phyloP scores from a whole-genome alignment of 2,797 vertebrate genomes.

The Podargus strigoides region DNA sequence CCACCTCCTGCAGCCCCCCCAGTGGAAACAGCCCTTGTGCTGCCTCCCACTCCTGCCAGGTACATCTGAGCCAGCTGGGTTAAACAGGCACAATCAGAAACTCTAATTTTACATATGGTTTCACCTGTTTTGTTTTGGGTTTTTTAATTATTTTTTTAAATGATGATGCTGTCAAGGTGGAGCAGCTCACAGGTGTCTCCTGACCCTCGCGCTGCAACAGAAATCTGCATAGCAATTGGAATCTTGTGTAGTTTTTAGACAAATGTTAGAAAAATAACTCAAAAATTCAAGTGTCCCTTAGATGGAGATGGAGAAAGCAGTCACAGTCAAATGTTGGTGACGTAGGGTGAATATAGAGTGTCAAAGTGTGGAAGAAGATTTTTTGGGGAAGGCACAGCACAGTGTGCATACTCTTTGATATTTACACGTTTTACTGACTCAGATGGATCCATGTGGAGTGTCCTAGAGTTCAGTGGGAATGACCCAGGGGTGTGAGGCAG shows the following conservation, averaged over 20 bases:
- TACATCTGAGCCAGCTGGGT: neutral
- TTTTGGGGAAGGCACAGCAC: neutral
- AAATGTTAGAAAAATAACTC: neutral
- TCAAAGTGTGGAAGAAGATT: neutral
- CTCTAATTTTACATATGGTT: neutral
- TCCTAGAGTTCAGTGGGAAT: neutral
- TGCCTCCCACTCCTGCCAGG: neutral
- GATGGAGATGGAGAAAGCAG: neutral
- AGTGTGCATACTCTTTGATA: neutral
- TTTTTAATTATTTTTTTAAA: neutral
- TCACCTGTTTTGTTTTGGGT: neutral
- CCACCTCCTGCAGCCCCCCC: neutral
- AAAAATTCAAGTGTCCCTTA: neutral
- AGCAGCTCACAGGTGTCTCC: neutral
- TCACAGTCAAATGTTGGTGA: neutral
- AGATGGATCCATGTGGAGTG: neutral
- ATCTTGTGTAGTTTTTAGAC: neutral
- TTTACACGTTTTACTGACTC: no score
- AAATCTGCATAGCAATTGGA: neutral
- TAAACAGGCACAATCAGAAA: neutral
- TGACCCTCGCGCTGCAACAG: neutral
- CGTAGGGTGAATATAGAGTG: rapidly evolving
- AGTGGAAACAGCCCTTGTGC: neutral
- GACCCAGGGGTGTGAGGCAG: rapidly evolving
- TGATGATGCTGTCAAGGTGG: neutral